Conservation (phyloP, 1,140 invertebrate genomes). For the Lamellibrachia luymesi region DNA sequence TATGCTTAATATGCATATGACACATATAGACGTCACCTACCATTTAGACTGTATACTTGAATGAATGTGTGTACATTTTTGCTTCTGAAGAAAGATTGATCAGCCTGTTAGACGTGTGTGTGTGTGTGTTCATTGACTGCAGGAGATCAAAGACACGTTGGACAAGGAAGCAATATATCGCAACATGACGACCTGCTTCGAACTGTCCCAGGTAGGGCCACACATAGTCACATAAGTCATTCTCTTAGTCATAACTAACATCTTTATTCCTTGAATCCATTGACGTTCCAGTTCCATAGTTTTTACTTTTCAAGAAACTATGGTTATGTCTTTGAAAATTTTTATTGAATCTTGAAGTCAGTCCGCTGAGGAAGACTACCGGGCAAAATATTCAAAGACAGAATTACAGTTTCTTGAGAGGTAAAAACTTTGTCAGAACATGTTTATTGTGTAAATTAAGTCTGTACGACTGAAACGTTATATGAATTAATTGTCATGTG, state of each 20-base stretch:
- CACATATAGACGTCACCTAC: no score
- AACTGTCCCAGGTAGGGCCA: slow-evolving; percentile 39
- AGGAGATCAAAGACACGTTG: slow-evolving; percentile 56
- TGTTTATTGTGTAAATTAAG: not conserved
- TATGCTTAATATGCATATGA: no score
- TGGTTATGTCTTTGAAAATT: no score
- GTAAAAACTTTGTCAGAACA: no score
- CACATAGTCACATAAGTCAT: not conserved
- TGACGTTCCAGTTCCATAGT: no score
- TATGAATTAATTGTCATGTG: not conserved
- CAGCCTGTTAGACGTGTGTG: not conserved
- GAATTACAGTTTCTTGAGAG: no score
- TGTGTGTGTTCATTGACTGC: not conserved
- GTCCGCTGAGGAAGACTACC: no score
- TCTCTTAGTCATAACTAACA: not conserved
- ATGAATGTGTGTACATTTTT: not conserved
- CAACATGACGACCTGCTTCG: slow-evolving; percentile 51
- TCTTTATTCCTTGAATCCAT: not conserved
- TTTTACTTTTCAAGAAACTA: no score
- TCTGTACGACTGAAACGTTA: not conserved
- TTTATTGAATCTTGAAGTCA: no score
- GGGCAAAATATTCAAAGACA: no score
- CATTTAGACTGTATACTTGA: no score
- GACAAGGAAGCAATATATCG: slow-evolving; percentile 53
- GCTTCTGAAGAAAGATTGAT: not conserved